Evolutionary conservation across 1,140 invertebrate genomes (phyloP), one percentile per base, ranked within the genome.

Genomic region (Papilio xuthus): DNA sequence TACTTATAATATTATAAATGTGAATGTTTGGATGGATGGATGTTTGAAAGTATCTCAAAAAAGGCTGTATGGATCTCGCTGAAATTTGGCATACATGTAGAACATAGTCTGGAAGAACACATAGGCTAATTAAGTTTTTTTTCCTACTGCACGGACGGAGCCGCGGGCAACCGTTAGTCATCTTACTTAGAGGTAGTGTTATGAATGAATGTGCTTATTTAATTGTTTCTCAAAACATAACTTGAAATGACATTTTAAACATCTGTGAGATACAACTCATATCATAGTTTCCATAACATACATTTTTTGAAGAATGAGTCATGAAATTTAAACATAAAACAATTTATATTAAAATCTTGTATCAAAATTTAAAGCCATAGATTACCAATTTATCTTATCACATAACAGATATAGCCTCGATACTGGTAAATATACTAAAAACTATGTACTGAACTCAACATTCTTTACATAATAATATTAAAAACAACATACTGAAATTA

Each of bases 341-440:
- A 53, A 20, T 53, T n/a, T 20, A 53, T n/a, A 53, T 18, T 53
- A 4, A 53, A 53, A 6, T 20, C 60, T 77, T 72, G 37, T 44
- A 77, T 71, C 26, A 41, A 80, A 44, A 42, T n/a, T 42, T 44
- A 71, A 28, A 20, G 12, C 13, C 18, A 7, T 28, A 67, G 60
- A 67, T 67, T 67, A 28, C 12, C 13, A 15, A 32, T 28, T 60
- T 67, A 67, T 67, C 60, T 67, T 67, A 67, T 67, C 60, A 67
- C 60, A 28, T 15, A 28, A 32, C 12, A 67, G 60, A 63, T 28
- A 67, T 15, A 28, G 12, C n/a, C 28, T 15, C 32, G 60, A 28
- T 67, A 53, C 50, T 53, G 47, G 2, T 44, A 44, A 12, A n/a
- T 50, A 53, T 53, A 53, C 7, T 10, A 8, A 53, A 53, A 53